Evolutionary conservation across 2,797 vertebrate species (phyloP).

Genomic region (Oryzias dopingdopingensis): DNA sequence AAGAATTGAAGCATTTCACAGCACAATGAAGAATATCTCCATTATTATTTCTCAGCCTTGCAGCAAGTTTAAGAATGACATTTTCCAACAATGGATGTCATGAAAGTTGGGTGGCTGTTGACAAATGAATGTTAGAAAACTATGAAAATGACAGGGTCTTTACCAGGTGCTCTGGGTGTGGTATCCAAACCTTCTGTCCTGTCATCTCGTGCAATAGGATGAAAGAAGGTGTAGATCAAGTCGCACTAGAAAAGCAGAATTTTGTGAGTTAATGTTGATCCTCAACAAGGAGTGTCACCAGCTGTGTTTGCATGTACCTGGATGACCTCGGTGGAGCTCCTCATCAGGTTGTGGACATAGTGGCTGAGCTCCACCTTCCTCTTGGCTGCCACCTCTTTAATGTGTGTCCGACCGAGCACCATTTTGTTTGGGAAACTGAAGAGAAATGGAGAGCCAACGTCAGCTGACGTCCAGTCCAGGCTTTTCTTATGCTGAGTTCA

Average conservation of each 20-base stretch:
- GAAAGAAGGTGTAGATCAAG: constrained; percentile 98
- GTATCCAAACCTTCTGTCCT: constrained; percentile 89
- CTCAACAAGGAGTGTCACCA: background rate
- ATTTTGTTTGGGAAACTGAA: constrained; percentile 93
- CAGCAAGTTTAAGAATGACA: too few species aligned
- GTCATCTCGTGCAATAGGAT: constrained; percentile 93
- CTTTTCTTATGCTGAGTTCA: background rate
- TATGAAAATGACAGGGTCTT: background rate
- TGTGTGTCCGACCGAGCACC: constrained; percentile 94
- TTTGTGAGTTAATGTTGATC: background rate
- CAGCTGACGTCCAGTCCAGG: background rate
- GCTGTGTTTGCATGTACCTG: constrained; percentile 76
- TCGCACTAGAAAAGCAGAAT: constrained; percentile 82
- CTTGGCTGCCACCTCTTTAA: constrained; percentile 96
- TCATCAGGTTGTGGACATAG: constrained; percentile 95
- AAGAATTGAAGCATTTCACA: too few species aligned
- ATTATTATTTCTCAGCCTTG: too few species aligned
- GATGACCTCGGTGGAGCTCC: constrained; percentile 87
- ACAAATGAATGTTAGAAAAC: background rate
- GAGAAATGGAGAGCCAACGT: background rate
- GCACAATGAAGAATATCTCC: too few species aligned
- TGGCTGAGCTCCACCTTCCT: constrained; percentile 95
- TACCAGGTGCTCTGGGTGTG: constrained; percentile 82
- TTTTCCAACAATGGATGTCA: too few species aligned
- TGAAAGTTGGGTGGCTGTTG: too few species aligned